These are phyloP conservation scores for Ceratina australensis DNA, from an alignment of 1,140 invertebrate genomes.

Conservation along the genomic window DNA sequence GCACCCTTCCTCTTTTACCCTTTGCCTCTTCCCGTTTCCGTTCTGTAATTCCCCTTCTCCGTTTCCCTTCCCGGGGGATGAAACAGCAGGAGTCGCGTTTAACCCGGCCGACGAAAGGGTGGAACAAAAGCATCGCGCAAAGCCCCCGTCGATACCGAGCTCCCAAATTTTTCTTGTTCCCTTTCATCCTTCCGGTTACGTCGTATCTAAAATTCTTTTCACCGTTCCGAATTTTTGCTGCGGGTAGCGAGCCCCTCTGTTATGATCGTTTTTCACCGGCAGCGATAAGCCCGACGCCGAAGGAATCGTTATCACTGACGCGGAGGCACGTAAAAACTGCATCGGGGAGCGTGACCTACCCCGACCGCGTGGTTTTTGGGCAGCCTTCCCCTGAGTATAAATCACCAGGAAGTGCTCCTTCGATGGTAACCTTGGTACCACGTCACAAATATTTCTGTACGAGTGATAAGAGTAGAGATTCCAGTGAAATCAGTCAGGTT, in stretches of 20 bases:
- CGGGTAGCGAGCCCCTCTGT: no score
- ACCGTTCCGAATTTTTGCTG: not conserved
- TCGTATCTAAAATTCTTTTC: not conserved
- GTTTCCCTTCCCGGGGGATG: not conserved
- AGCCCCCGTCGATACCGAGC: constrained; percentile 30
- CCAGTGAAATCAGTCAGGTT: not conserved
- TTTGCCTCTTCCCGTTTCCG: no score
- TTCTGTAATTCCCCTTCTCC: not conserved
- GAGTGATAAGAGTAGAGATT: not conserved
- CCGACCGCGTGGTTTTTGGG: not conserved
- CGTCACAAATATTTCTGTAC: constrained; percentile 4
- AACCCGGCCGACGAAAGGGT: constrained; percentile 49
- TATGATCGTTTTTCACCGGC: constrained; percentile 22
- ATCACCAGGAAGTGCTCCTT: not conserved
- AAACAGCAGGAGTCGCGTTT: constrained; percentile 31
- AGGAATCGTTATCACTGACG: constrained; percentile 23
- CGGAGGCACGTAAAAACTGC: constrained; percentile 19
- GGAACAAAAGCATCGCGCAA: constrained; percentile 25
- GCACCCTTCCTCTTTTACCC: no score
- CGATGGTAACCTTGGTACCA: constrained; percentile 9
- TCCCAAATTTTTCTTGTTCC: constrained; percentile 10
- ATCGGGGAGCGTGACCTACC: not conserved
- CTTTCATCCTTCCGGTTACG: constrained; percentile 9
- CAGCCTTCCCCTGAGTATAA: not conserved
- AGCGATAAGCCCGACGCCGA: constrained; percentile 9